These are phyloP conservation scores for Drosophila serrata DNA, from an alignment of 1,140 invertebrate species.

Conservation along the genomic window DNA sequence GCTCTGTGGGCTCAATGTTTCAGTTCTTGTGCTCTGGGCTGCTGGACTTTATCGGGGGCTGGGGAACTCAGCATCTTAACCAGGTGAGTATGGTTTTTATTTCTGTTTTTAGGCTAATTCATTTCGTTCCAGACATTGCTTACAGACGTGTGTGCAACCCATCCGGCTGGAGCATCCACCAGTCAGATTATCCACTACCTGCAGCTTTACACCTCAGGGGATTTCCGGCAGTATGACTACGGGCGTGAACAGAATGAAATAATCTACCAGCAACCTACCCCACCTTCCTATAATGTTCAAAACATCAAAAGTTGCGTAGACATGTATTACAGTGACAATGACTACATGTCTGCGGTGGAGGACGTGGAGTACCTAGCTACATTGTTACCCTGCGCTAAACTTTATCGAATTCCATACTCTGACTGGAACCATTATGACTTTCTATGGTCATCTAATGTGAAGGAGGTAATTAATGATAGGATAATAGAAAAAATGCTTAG, in stretches of 20 bases:
- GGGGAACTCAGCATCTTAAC: slow-evolving; percentile 77
- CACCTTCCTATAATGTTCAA: slow-evolving; percentile 86
- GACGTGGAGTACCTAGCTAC: slow-evolving; percentile 86
- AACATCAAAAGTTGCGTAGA: slow-evolving; percentile 88
- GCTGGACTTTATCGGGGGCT: slow-evolving; percentile 77
- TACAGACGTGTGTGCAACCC: slow-evolving; percentile 71
- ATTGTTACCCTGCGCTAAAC: slow-evolving; percentile 82
- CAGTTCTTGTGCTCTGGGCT: slow-evolving; percentile 73
- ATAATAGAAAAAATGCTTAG: slow-evolving; percentile 85
- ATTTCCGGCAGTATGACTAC: slow-evolving; percentile 86
- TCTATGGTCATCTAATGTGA: slow-evolving; percentile 86
- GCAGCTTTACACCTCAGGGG: slow-evolving; percentile 84
- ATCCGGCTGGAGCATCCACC: slow-evolving; percentile 86
- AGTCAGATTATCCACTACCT: slow-evolving; percentile 86
- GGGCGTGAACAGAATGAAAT: slow-evolving; percentile 85
- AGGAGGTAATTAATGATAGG: slow-evolving; percentile 85
- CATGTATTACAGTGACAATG: slow-evolving; percentile 89
- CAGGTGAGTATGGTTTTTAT: slow-evolving; percentile 52
- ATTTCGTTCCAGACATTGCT: slow-evolving; percentile 56
- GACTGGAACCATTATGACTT: slow-evolving; percentile 88
- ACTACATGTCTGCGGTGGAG: slow-evolving; percentile 87
- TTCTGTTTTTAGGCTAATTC: neutral
- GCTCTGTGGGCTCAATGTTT: slow-evolving; percentile 64
- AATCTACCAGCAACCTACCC: slow-evolving; percentile 85
- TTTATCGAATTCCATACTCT: slow-evolving; percentile 84